These are phyloP conservation scores for Ctenopoma multispine DNA, from an alignment of 2,797 vertebrate species.

Conservation along the genomic window DNA sequence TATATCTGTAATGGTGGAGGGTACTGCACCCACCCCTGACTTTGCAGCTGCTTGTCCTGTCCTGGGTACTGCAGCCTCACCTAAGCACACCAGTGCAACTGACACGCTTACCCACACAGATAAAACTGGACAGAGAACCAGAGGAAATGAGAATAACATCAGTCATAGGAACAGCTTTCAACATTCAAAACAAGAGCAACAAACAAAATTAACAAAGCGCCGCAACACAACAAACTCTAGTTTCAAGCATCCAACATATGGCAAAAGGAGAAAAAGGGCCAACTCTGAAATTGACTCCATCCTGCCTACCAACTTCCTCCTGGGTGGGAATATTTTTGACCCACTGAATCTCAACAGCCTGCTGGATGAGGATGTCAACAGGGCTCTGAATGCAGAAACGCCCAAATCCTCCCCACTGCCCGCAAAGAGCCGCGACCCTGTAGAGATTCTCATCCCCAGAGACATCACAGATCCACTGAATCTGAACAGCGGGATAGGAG, in stretches of 20 bases:
- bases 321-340: constrained; percentile 96
- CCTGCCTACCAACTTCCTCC: constrained; percentile 92
- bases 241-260: constrained; percentile 88
- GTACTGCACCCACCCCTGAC: constrained; percentile 60
- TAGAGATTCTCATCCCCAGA: constrained; percentile 94
- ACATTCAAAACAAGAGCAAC: constrained; percentile 78
- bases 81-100: constrained; percentile 59
- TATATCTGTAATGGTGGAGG: constrained; percentile 66
- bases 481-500: constrained; percentile 88
- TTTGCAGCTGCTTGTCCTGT: constrained; percentile 67
- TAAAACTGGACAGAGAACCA: constrained; percentile 30
- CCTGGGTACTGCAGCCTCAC: constrained; percentile 57
- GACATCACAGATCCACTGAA: constrained; percentile 96
- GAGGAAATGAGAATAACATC: constrained; percentile 60
- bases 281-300: constrained; percentile 93
- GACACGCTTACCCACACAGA: constrained; percentile 38
- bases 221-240: constrained; percentile 85
- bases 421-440: constrained; percentile 87
- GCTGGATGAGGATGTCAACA: constrained; percentile 94
- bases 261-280: constrained; percentile 89
- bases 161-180: constrained; percentile 85
- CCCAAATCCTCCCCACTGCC: constrained; percentile 95
- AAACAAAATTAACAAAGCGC: constrained; percentile 81
- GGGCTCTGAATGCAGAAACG: constrained; percentile 92
- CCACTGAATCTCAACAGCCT: constrained; percentile 96